Evolutionary conservation across 2,113 vertebrate genomes (phyloP).

Genomic region (Candoia aspera): DNA sequence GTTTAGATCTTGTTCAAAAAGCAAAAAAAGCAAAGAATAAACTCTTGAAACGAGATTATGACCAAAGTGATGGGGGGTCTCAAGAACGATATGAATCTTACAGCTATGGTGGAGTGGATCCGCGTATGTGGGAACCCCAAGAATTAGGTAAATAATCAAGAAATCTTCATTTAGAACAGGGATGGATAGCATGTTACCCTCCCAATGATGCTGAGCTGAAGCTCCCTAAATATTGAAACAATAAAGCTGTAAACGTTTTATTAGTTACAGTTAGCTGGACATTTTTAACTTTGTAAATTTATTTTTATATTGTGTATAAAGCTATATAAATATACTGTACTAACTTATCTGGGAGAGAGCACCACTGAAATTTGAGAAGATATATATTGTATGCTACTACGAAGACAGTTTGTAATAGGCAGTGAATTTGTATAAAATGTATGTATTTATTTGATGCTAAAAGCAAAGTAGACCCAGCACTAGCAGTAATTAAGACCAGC

Average conservation of each 20-base stretch:
- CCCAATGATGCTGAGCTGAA: too few relatives aligned
- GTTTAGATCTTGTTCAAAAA: slow-evolving; percentile 87
- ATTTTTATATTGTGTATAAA: background rate
- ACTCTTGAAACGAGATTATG: slow-evolving; percentile 88
- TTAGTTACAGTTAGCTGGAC: background rate
- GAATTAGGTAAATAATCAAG: slow-evolving; percentile 85
- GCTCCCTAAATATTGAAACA: background rate
- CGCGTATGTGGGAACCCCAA: slow-evolving; percentile 98
- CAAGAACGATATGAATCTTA: slow-evolving; percentile 87
- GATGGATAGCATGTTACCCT: background rate
- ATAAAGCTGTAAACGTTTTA: background rate
- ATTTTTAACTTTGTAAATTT: background rate
- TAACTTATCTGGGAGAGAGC: background rate
- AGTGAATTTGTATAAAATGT: background rate
- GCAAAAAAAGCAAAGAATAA: slow-evolving; percentile 96
- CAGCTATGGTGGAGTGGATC: slow-evolving; percentile 93
- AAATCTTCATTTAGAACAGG: accelerated
- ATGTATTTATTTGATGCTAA: background rate
- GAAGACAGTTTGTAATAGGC: background rate
- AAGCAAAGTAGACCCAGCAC: background rate
- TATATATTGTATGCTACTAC: background rate
- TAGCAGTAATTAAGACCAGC: background rate
- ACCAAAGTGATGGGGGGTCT: slow-evolving; percentile 79
- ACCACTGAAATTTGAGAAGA: background rate
- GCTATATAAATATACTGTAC: background rate